Conservation (phyloP, 1,140 invertebrate genomes). For the Drosophila arizonae region DNA sequence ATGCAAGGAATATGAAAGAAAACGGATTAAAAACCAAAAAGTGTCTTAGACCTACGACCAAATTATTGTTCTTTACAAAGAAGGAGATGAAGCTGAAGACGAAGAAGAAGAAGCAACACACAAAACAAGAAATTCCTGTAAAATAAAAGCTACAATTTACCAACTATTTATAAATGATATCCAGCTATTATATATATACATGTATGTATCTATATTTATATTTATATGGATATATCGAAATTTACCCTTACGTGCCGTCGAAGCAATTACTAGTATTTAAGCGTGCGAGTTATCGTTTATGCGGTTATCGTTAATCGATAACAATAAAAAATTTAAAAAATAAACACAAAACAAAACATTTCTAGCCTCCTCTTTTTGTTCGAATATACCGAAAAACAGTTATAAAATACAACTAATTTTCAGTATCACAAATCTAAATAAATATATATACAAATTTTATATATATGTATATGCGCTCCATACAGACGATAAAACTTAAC, state of each 20-base stretch:
- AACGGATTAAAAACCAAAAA: conserved; percentile 77
- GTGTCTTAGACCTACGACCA: conserved; percentile 81
- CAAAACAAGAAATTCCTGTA: conserved; percentile 49
- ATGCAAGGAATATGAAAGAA: conserved; percentile 18
- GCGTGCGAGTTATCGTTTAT: conserved; percentile 33
- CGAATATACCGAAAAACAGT: conserved; percentile 48
- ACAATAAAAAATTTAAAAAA: conserved; percentile 17
- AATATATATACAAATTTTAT: conserved; percentile 41
- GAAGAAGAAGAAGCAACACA: conserved; percentile 18
- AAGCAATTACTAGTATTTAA: conserved; percentile 76
- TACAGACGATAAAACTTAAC: conserved; percentile 24
- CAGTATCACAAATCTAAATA: conserved; percentile 73
- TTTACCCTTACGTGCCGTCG: conserved; percentile 66
- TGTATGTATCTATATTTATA: conserved; percentile 6
- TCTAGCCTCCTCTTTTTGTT: conserved; percentile 34
- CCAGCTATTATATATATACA: conserved; percentile 7
- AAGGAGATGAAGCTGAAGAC: conserved; percentile 8
- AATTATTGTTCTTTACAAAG: conserved; percentile 66
- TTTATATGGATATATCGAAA: conserved; percentile 36
- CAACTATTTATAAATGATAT: conserved; percentile 49
- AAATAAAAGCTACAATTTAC: conserved; percentile 48
- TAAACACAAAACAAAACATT: conserved; percentile 42
- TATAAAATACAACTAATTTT: conserved; percentile 26
- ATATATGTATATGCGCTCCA: conserved; percentile 36
- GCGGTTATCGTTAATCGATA: conserved; percentile 42